These are phyloP conservation scores for Heliconius eleuchia DNA, from an alignment of 1,140 invertebrate genomes.

Conservation along the genomic window DNA sequence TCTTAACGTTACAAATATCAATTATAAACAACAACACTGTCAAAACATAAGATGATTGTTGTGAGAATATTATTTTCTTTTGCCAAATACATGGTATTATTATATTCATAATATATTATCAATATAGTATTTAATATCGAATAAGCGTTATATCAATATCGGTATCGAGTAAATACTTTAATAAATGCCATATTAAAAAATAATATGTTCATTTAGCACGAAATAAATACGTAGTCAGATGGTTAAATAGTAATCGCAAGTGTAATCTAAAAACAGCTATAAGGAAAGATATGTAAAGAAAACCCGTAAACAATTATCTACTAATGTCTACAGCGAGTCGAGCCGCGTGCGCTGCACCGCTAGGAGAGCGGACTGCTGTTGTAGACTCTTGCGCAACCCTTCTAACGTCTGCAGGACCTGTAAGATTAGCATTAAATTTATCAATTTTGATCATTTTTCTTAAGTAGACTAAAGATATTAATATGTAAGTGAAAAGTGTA, in stretches of 20 bases:
- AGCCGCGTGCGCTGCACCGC: constrained; percentile 73
- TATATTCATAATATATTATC: not conserved
- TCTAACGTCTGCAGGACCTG: constrained; percentile 74
- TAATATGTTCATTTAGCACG: not conserved
- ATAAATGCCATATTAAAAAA: not conserved
- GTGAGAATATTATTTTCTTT: not conserved
- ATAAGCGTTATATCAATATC: not conserved
- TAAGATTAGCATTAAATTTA: no score
- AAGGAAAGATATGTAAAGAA: constrained; percentile 43
- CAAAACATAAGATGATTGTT: not conserved
- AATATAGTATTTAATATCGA: not conserved
- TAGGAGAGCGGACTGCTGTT: constrained; percentile 72
- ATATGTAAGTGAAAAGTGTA: no score
- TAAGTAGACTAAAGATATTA: no score
- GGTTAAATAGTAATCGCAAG: constrained; percentile 31
- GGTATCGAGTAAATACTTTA: not conserved
- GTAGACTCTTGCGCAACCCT: constrained; percentile 71
- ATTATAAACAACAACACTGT: not conserved
- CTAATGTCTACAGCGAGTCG: constrained; percentile 63
- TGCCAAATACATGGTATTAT: not conserved
- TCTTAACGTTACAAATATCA: no score
- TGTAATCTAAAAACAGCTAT: constrained; percentile 36
- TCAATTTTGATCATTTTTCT: not conserved
- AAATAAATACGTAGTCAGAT: not conserved
- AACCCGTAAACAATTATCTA: constrained; percentile 44